Base-by-base conservation (phyloP, 2,113 vertebrate species). In the Glaucomys volans region DNA sequence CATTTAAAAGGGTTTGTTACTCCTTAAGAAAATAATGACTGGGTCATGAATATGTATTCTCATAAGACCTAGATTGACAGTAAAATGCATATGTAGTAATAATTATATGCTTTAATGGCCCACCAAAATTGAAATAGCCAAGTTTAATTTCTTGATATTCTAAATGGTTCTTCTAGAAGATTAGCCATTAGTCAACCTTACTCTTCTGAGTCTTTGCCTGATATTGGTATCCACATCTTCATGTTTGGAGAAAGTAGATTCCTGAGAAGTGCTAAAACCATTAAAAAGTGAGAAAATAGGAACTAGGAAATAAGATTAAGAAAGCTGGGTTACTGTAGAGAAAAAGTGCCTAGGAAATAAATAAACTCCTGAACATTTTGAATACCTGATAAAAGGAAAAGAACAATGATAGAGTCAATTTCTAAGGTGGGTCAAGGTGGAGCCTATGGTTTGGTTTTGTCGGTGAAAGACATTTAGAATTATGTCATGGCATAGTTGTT, bases 81-180 rank as follows among this genome's bases (percentile, higher is more conserved):
- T 42, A 89, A 75, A 94, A 89, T 67, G 30, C 54, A 72, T 62
- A 57, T 80, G 3, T 47, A 79, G 35, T 84, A 64, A 84, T 47
- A 86, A 92, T 64, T 89, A 83, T 30, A 77, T 95, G 13, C 4
- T 35, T 4, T 71, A 76, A 54, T 81, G 6, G 3, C 3, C 11
- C 37, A 85, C 13, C 1, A 28, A 93, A 87, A 91, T 13, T 79
- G 47, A 94, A 90, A 92, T 8, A 54, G 5, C 8, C 17, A 57
- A 81, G 5, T 94, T 87, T 92, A 77, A 87, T 83, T 79, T 95
- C 14, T 22, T 90, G 47, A 79, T 37, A 87, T 62, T 94, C 67
- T 20, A 93, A 79, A 93, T 87, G 62, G 13, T 87, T 92, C 67
- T 74, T 95, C 50, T 62, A 88, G 16, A 88, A 97, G 9, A 91